These are phyloP conservation scores for Agriopis aurantiaria DNA, from an alignment of 2,888 invertebrate genomes.

Conservation along the genomic window DNA sequence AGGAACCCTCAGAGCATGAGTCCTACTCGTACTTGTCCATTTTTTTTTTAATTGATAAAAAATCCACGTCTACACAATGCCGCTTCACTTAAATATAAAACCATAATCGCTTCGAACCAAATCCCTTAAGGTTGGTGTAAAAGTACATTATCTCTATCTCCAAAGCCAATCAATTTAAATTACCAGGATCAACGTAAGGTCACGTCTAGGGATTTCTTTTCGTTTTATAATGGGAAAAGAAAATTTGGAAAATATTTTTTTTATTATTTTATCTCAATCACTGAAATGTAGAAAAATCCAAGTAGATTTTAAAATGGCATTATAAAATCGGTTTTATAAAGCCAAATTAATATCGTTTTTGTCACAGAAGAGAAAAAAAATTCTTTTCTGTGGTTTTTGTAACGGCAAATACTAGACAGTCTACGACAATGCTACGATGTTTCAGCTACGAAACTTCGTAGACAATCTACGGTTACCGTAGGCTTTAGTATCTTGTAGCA, in stretches of 20 bases:
- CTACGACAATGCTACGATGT: not conserved
- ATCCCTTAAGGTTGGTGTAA: constrained; percentile 24
- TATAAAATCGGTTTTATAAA: too few relatives aligned
- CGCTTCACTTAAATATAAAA: constrained; percentile 21
- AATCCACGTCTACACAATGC: constrained; percentile 1
- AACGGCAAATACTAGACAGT: not conserved
- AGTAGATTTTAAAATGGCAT: not conserved
- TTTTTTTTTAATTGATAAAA: constrained; percentile 1
- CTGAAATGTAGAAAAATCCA: not conserved
- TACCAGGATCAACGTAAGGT: constrained; percentile 31
- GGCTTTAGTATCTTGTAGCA: not conserved
- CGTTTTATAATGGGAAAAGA: constrained; percentile 19
- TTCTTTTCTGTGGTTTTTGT: too few relatives aligned
- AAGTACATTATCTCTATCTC: constrained; percentile 28
- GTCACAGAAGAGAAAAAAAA: too few relatives aligned
- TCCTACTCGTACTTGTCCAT: too few relatives aligned
- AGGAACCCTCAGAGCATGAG: too few relatives aligned
- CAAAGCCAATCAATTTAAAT: constrained; percentile 34
- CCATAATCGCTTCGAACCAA: constrained; percentile 19
- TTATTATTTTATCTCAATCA: not conserved
- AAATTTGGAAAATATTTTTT: not conserved
- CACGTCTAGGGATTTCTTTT: constrained; percentile 36
- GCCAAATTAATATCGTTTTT: too few relatives aligned
- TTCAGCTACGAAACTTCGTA: constrained; percentile 6
- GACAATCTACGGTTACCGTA: not conserved